These are phyloP conservation scores for Leiothrix lutea DNA, from an alignment of 2,113 vertebrate species.

Conservation along the genomic window DNA sequence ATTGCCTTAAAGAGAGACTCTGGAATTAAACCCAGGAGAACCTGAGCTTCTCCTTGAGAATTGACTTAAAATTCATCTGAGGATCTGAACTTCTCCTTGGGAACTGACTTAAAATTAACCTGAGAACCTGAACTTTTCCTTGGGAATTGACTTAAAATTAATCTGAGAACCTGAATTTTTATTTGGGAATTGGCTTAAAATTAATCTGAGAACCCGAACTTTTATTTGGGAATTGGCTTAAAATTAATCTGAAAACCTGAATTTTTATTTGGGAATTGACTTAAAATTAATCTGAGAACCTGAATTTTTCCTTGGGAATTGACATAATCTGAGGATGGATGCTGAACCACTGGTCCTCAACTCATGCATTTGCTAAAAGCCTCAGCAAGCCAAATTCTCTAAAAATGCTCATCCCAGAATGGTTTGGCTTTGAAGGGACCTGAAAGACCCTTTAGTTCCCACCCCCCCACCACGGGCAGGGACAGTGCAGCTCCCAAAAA, in stretches of 20 bases:
- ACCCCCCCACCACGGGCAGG: fast-evolving
- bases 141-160: neutral
- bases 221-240: too few relatives aligned
- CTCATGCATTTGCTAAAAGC: neutral
- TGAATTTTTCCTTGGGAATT: neutral
- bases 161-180: neutral
- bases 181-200: neutral
- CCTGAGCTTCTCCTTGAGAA: neutral
- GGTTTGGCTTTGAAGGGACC: neutral
- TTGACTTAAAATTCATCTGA: neutral
- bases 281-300: neutral
- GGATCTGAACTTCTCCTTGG: neutral
- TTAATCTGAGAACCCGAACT: too few relatives aligned
- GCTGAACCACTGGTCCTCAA: neutral
- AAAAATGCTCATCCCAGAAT: neutral
- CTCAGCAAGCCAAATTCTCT: neutral
- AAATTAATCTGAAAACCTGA: too few relatives aligned
- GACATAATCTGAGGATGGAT: neutral
- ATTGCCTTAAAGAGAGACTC: neutral
- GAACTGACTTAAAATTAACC: neutral
- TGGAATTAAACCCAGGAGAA: neutral
- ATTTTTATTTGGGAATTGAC: neutral
- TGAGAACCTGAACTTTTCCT: neutral
- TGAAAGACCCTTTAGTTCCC: neutral
- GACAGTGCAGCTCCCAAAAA: neutral